Base-by-base conservation (phyloP, 2,888 invertebrate genomes). In the Periphyllus acericola region DNA sequence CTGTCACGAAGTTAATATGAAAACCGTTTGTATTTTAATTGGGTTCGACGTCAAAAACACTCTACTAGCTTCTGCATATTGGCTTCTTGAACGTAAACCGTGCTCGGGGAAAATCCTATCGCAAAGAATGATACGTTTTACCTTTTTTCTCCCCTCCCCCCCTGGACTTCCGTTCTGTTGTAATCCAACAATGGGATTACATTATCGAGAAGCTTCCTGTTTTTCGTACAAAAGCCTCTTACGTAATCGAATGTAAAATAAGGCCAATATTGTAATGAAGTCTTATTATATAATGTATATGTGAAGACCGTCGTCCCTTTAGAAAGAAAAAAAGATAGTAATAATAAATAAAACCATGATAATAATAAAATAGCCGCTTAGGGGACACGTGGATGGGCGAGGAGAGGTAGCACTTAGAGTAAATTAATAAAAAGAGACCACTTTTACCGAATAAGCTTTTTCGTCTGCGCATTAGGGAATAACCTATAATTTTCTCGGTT, bases 181-280 rank as follows among this genome's bases (percentile, higher is more conserved):
- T 81, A 81, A 68, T 68, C 81, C 11, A 29, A 81, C 81, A 68
- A 71, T 82, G 32, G 71, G 25, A 71, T 72, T 82, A 82, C 72
- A 34, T 82, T 46, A 72, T 52, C 71, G 32, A 72, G 21, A 72
- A 82, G 25, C 32, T 6, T n/a, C 32, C 8, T 46, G 32, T 82
- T 82, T 71, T 52, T 72, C 25, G 25, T n/a, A 71, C n/a, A 82
- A 71, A 82, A 82, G 81, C 46, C 46, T 81, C 40, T 81, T 81
- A 71, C 32, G 71, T 72, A 82, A 82, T 82, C 46, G 46, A 82
- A 82, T 71, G 46, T 82, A 71, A 82, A 71, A 46, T 46, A 71
- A 82, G 32, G 71, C 32, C 71, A 82, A 82, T 82, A 52, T 52
- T 71, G 46, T 72, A 82, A 82, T 82, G 82, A 82, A 82, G 71